Evolutionary conservation across 2,113 vertebrate species (phyloP), one percentile per base, ranked within the genome.

Genomic region (Delphinus delphis): DNA sequence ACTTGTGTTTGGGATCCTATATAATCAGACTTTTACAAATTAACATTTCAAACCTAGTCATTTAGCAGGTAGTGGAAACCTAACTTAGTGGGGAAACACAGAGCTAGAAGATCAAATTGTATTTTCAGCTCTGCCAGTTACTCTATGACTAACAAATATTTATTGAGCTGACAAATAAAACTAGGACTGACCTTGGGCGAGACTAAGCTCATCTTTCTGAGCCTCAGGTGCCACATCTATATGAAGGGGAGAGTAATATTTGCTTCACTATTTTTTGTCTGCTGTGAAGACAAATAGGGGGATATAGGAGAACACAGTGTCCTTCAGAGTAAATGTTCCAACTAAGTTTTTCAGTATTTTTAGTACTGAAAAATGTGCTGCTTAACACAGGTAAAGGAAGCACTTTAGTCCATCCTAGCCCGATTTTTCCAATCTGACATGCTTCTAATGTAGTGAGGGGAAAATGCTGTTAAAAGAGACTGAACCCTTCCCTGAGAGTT

Each of bases 401-500:
- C 8, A 31, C 2, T 2, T 80, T n/a, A 36, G 74, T 50, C n/a
- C 63, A 83, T 33, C 53, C 4, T 68, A 41, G 31, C 26, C 41
- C 36, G 8, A 76, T 47, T 80, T 92, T 93, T 65, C n/a, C 65
- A 8, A 47, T 74, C 53, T 81, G 60, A 92, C 55, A 63, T 76
- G 20, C 26, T 65, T 94, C 74, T 92, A 71, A 73, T 73, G 18
- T 28, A 44, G 6, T 50, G 2, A 50, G 28, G 33, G 4, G 1
- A 0, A 2, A 38, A 38, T 88, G 58, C 44, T 88, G 21, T 92
- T 92, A 71, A 90, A 95, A 96, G 94, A 73, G 85, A 26, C 41
- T 97, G 79, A 96, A 76, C n/a, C 89, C 44, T 88, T 97, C 82
- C 92, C 58, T 81, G 88, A 97, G 94, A 97, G 8, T 74, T 89